phyloP scores from a whole-genome alignment of 2,888 invertebrate genomes.

The Yponomeuta plumbellus region DNA sequence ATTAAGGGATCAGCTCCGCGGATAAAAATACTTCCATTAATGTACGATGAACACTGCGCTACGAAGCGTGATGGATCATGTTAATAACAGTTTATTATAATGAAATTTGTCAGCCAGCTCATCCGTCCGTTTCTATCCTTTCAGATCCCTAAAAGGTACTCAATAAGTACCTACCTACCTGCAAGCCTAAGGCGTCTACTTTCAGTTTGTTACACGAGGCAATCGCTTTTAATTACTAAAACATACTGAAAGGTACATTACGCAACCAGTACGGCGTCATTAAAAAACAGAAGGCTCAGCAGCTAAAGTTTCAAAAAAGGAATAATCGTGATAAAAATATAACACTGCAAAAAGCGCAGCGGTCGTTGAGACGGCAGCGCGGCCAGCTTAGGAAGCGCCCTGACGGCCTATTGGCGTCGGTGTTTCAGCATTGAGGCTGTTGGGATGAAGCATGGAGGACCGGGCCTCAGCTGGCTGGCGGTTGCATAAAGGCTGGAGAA shows the following conservation, averaged over 20 bases:
- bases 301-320: slow-evolving; percentile 21
- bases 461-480: slow-evolving; percentile 30
- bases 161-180: not conserved
- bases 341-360: slow-evolving; percentile 41
- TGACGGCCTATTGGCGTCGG: slow-evolving; percentile 24
- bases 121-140: too few species aligned
- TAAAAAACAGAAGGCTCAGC: slow-evolving; percentile 17
- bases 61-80: not conserved
- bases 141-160: too few species aligned
- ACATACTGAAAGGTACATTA: not conserved
- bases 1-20: slow-evolving; percentile 7
- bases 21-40: not conserved
- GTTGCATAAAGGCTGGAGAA: slow-evolving; percentile 34
- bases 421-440: not conserved
- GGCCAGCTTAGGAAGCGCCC: slow-evolving; percentile 38
- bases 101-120: not conserved
- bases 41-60: not conserved
- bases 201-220: not conserved
- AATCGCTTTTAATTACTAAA: not conserved
- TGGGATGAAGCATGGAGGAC: not conserved
- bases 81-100: slow-evolving; percentile 1
- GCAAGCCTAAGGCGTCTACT: not conserved
- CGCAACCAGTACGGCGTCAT: slow-evolving; percentile 14
- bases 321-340: slow-evolving; percentile 28
- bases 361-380: slow-evolving; percentile 30